phyloP scores from a whole-genome alignment of 2,113 vertebrate species.

The Ursus arctos region DNA sequence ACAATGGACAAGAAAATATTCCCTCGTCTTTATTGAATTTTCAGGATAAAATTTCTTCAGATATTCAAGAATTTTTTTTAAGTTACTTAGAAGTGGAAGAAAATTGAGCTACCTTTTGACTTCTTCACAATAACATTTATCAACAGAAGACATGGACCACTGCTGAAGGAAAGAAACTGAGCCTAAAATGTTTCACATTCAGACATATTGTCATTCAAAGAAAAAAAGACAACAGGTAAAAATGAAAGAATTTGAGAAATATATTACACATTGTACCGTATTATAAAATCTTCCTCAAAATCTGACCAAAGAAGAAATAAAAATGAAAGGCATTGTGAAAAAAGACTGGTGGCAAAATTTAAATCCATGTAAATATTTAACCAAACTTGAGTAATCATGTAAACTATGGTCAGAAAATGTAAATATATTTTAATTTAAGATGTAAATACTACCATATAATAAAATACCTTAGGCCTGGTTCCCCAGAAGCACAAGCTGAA shows the following conservation, averaged over 20 bases:
- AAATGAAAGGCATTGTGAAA: background rate
- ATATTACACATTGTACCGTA: background rate
- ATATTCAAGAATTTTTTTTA: background rate
- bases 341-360: background rate
- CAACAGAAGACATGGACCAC: background rate
- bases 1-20: background rate
- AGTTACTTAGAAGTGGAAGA: background rate
- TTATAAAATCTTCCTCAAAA: background rate
- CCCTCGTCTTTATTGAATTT: background rate
- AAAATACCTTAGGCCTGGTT: background rate
- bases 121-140: background rate
- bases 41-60: background rate
- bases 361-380: background rate
- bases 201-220: background rate
- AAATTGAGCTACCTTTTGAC: background rate
- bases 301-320: background rate
- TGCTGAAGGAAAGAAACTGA: background rate
- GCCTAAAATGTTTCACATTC: background rate
- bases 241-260: background rate
- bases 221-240: background rate
- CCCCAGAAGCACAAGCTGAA: background rate
- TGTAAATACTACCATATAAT: background rate
- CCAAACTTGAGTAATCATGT: background rate
- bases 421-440: background rate
- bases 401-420: background rate